Evolutionary conservation across 2,888 invertebrate genomes (phyloP).

Genomic region (Leptinotarsa rubiginosa): DNA sequence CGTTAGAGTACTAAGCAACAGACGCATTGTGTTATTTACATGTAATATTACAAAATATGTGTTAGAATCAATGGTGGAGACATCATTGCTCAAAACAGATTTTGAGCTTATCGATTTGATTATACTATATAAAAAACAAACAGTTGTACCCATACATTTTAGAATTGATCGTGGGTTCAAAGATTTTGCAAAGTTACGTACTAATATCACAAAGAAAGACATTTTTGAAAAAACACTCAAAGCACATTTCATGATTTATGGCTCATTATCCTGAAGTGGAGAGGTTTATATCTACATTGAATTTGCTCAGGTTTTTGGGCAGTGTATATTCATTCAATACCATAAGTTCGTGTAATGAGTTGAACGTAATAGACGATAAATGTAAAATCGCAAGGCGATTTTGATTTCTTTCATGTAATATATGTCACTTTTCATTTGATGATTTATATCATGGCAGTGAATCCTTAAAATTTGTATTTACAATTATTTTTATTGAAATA

Average conservation of each 20-base stretch:
- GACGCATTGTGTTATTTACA: constrained; percentile 57
- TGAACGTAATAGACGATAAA: constrained; percentile 17
- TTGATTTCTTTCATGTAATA: constrained; percentile 7
- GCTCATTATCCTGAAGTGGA: constrained; percentile 30
- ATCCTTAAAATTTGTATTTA: constrained; percentile 43
- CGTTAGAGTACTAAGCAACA: constrained; percentile 53
- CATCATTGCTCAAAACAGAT: constrained; percentile 56
- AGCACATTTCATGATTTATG: constrained; percentile 31
- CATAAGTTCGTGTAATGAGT: constrained; percentile 25
- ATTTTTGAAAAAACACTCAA: constrained; percentile 27
- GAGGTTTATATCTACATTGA: constrained; percentile 27
- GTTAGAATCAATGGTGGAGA: constrained; percentile 55
- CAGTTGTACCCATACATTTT: constrained; percentile 59
- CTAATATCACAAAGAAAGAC: constrained; percentile 50
- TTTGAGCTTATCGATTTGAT: constrained; percentile 55
- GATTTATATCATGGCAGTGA: constrained; percentile 49
- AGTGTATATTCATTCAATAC: constrained; percentile 40
- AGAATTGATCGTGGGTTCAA: constrained; percentile 56
- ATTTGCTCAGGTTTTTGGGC: constrained; percentile 36
- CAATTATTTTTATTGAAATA: constrained; percentile 22
- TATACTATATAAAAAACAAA: constrained; percentile 51
- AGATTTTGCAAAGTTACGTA: constrained; percentile 54
- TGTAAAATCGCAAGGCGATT: constrained; percentile 21
- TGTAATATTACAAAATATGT: constrained; percentile 59
- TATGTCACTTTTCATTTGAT: constrained; percentile 42